Percentiles rank a stretch among this genome's conserved stretches.
phyloP scores from a whole-genome alignment of 2,113 vertebrate genomes.

The Pachyramphus minor region DNA sequence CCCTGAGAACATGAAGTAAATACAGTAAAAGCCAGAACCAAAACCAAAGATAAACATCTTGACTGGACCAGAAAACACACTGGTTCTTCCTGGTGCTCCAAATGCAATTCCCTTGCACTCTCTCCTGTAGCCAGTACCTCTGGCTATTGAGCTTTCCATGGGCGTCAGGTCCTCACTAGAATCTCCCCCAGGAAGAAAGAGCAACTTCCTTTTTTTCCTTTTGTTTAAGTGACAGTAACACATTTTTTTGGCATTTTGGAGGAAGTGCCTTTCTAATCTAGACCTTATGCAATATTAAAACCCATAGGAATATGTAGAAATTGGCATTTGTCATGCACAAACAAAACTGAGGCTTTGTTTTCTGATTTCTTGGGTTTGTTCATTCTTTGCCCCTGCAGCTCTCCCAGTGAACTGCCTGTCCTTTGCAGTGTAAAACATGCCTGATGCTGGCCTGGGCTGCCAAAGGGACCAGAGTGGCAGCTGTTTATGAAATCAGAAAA shows the following conservation, averaged over 20 bases:
- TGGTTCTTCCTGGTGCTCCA: not conserved
- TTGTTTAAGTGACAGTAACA: not conserved
- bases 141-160: not conserved
- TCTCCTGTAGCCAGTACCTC: not conserved
- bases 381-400: not conserved
- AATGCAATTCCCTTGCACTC: not conserved
- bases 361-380: not conserved
- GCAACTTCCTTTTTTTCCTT: not conserved
- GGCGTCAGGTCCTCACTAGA: not conserved
- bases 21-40: not conserved
- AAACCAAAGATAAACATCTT: not conserved
- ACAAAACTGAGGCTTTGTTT: not conserved
- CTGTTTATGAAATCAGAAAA: not conserved
- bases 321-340: not conserved
- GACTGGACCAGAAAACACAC: not conserved
- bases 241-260: not conserved
- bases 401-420: not conserved
- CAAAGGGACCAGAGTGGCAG: not conserved
- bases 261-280: not conserved
- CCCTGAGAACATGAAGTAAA: not conserved
- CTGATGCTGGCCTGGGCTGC: not conserved
- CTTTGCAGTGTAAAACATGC: not conserved
- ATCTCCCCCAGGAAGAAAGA: not conserved
- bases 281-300: not conserved
- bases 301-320: not conserved